These are phyloP conservation scores for Lycorma delicatula DNA, from an alignment of 1,140 invertebrate genomes.

Conservation along the genomic window DNA sequence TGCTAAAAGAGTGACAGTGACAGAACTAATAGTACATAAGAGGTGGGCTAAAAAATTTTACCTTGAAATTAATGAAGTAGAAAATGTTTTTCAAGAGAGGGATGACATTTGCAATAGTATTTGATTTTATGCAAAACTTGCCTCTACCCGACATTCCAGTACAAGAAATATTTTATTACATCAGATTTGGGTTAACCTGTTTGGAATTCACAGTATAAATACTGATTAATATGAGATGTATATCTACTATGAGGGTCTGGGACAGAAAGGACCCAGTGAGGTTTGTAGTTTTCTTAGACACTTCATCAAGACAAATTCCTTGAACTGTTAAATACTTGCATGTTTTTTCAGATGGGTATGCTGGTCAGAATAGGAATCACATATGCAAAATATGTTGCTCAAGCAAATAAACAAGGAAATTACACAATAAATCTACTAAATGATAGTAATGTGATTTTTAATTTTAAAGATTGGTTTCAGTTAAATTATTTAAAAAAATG, in stretches of 20 bases:
- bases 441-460: no score
- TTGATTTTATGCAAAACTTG: slow-evolving; percentile 4
- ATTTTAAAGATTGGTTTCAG: no score
- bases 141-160: no score
- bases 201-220: neutral
- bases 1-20: slow-evolving; percentile 4
- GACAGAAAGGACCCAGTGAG: no score
- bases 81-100: neutral
- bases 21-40: neutral
- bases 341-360: neutral
- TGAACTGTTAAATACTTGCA: neutral
- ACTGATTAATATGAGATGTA: neutral
- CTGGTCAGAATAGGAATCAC: neutral
- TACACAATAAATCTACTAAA: no score
- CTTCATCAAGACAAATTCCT: neutral
- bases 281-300: no score
- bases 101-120: slow-evolving; percentile 1
- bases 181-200: neutral
- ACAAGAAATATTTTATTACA: slow-evolving; percentile 2
- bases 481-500: no score
- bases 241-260: neutral
- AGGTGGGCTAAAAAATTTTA: neutral
- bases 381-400: no score
- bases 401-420: no score
- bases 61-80: slow-evolving; percentile 1